These are phyloP conservation scores for Eptatretus burgeri DNA, from an alignment of 2,113 vertebrate genomes.

Conservation along the genomic window DNA sequence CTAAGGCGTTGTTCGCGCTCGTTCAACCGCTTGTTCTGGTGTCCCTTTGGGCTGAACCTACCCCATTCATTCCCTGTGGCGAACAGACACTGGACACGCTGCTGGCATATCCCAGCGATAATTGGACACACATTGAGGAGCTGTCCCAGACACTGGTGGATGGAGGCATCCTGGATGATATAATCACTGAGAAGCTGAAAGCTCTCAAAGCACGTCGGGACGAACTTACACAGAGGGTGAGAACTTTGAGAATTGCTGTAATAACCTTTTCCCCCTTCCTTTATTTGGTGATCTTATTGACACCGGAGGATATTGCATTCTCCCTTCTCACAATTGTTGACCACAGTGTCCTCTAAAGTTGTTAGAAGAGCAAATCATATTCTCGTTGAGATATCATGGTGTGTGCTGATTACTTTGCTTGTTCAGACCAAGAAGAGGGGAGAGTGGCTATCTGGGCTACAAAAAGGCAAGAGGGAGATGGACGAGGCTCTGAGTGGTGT, in stretches of 20 bases:
- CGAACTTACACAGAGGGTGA: constrained; percentile 57
- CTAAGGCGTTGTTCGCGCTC: no score
- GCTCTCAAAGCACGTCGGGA: constrained; percentile 67
- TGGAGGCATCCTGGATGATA: constrained; percentile 70
- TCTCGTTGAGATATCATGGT: no score
- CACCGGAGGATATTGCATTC: no score
- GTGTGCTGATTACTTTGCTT: constrained; percentile 11
- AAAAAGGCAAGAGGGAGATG: constrained; percentile 51
- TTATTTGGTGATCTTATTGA: no score
- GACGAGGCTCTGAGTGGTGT: constrained; percentile 53
- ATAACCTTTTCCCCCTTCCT: no score
- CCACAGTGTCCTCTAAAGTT: no score
- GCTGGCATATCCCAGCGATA: constrained; percentile 68
- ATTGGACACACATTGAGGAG: constrained; percentile 69
- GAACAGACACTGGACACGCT: constrained; percentile 40
- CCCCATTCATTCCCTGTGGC: no score
- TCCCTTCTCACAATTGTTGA: no score
- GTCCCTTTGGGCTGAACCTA: no score
- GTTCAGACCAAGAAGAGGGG: constrained; percentile 38
- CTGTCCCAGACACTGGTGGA: constrained; percentile 83
- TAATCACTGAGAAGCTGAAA: constrained; percentile 75
- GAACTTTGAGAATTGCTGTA: constrained; percentile 9
- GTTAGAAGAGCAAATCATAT: no score
- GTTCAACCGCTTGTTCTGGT: no score
- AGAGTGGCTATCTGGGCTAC: constrained; percentile 49